Evolutionary conservation across 23 tunicate species (phyloP), one percentile per base, ranked within the genome.

Genomic region (Clavelina lepadiformis): DNA sequence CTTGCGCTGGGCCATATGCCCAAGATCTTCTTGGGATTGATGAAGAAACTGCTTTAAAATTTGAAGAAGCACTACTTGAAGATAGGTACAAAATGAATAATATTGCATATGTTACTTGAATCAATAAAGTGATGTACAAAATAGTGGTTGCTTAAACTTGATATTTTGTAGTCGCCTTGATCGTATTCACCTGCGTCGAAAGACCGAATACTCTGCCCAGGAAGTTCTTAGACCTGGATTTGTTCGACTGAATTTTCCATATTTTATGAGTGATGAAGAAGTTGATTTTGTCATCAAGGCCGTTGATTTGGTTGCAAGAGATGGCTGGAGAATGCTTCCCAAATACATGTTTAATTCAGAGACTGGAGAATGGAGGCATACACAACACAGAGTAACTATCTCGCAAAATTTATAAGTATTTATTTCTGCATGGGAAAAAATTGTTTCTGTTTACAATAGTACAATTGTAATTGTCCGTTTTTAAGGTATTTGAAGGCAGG

Each of bases 1-100:
- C 94, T 15, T 94, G 99, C 72, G 99, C 99, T 23, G 99, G 99
- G 7, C 97, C 94, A 5, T 94, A 94, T 66, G 99, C 95, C 32
- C 95, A 86, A 61, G 91, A 94, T 35, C 49, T 94, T 54, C 65
- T 94, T 20, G 99, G 99, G 30, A 94, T 94, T 50, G 75, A 75
- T 49, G 69, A 69, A 23, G 34, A 35, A 25, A 51, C 69, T 24
- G 89, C 81, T 3, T 19, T 13, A 6, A 27, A 69, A 64, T 89
- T 75, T 46, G 97, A 84, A 53, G 46, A 51, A 35, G 79, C 67
- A 0, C 46, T 89, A n/a, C 46, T 75, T 2, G 97, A 81, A 69
- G 89, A 75, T 65, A 86, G 81, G 95, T 72, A 56, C 46, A 54
- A 67, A 36, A 46, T 20, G n/a, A n/a, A n/a, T n/a, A n/a, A n/a